Conservation (phyloP, 2,888 invertebrate genomes). For the Penaeus monodon region DNA sequence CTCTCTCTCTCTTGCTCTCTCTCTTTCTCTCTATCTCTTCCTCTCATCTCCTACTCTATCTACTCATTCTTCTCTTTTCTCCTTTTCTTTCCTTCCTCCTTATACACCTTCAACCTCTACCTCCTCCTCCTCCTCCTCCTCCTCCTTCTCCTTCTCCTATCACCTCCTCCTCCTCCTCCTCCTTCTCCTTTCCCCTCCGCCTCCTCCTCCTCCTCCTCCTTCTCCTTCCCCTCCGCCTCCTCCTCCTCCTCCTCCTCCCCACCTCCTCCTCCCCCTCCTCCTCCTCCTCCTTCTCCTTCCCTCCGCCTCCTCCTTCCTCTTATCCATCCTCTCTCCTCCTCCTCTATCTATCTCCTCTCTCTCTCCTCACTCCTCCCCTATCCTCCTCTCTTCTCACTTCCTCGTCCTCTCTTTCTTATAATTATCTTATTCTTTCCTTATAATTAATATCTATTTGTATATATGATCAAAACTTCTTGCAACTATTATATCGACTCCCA, state of each 20-base stretch:
- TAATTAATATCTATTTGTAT: too few species aligned
- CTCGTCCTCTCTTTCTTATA: neutral
- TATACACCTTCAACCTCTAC: neutral
- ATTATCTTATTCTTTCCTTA: too few species aligned
- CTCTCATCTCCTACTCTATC: too few species aligned
- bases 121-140: too few species aligned
- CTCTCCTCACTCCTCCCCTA: neutral
- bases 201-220: too few species aligned
- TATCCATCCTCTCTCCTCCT: neutral
- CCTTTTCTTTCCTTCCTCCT: neutral
- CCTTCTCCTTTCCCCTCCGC: neutral
- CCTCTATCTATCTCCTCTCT: neutral
- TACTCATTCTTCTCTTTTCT: neutral
- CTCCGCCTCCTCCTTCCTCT: neutral
- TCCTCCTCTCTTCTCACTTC: neutral
- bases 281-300: neutral
- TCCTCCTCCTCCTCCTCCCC: neutral
- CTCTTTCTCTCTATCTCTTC: neutral
- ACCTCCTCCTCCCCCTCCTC: neutral
- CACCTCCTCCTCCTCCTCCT: neutral
- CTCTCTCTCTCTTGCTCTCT: neutral
- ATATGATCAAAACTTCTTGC: too few species aligned
- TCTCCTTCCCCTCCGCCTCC: neutral
- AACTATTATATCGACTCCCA: too few species aligned
- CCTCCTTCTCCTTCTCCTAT: neutral